Evolutionary conservation across 1,140 invertebrate species (phyloP).

Genomic region (Brachionus angularis): DNA sequence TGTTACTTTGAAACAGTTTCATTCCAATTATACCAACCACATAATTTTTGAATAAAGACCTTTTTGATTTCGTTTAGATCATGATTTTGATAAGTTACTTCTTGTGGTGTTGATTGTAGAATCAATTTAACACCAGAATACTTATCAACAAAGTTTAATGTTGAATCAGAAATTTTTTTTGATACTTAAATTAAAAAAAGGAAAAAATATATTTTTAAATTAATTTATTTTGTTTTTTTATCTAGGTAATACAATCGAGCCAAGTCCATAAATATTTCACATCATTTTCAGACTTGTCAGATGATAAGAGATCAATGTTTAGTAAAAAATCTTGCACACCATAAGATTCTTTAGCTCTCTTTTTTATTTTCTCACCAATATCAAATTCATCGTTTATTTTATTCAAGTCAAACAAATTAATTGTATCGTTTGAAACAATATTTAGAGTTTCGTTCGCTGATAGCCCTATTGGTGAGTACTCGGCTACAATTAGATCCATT

Average conservation of each 20-base stretch:
- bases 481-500: neutral
- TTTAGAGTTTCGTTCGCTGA: conserved; percentile 11
- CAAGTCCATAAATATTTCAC: conserved; percentile 29
- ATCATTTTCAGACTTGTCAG: conserved; percentile 6
- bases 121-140: conserved; percentile 21
- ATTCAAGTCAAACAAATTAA: neutral
- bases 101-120: neutral
- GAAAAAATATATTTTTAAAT: neutral
- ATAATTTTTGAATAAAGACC: conserved; percentile 9
- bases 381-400: neutral
- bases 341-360: conserved; percentile 21
- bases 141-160: conserved; percentile 11
- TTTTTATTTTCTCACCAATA: conserved; percentile 32
- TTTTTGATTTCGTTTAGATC: conserved; percentile 27
- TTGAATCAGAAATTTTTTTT: neutral
- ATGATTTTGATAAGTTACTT: neutral
- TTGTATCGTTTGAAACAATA: conserved; percentile 1
- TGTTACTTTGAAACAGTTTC: conserved; percentile 20
- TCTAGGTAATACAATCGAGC: neutral
- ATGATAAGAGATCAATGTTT: neutral
- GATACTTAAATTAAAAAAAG: neutral
- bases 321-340: conserved; percentile 3
- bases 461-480: conserved; percentile 11
- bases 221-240: no score
- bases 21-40: conserved; percentile 30